Base-by-base conservation (phyloP, 2,797 vertebrate species). In the Chelonia mydas region DNA sequence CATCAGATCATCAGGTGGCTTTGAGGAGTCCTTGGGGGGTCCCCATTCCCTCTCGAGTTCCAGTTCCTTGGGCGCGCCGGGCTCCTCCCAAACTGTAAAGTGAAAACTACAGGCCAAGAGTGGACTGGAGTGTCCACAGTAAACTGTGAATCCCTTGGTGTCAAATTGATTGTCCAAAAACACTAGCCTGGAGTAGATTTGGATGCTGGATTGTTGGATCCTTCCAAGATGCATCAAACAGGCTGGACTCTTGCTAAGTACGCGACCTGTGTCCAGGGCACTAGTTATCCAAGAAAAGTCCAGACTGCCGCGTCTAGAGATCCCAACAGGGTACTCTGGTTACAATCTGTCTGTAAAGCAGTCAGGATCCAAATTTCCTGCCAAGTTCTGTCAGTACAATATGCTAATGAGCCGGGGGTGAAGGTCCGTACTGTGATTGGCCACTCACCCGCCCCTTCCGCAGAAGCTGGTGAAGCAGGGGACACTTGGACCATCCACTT, bases 361-460 rank as follows among this genome's bases (percentile, higher is more conserved):
- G 41, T 41, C 10, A 45, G 41, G 41, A 6, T 15, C 41, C 12
- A 3, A 47, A 47, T 76, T 76, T 28, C 7, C 12, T 76, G 74
- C 41, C 41, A 76, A 76, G 27, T 47, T 4, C 45, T 6, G 25
- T 47, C 41, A 47, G 6, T 76, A 25, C 74, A 28, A 76, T 76
- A 47, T 45, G 53, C 65, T 37, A 37, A 83, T 54, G 53, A 55
- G 21, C 31, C 4, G 5, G 45, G 41, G 51, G 31, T 12, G 10
- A 37, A 13, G 28, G 45, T 85, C 17, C 7, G 15, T 33, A 28
- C 15, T 17, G 11, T 7, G 16, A 10, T 91, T 54, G 49, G 33
- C 37, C 15, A 13, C 4, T 11, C 65, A 41, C 10, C 65, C 10
- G 19, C 27, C 84, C 7, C 45, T 37, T 61, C 3, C 0, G 13